phyloP scores from a whole-genome alignment of 2,113 vertebrate genomes.

The Notiomystis cincta region DNA sequence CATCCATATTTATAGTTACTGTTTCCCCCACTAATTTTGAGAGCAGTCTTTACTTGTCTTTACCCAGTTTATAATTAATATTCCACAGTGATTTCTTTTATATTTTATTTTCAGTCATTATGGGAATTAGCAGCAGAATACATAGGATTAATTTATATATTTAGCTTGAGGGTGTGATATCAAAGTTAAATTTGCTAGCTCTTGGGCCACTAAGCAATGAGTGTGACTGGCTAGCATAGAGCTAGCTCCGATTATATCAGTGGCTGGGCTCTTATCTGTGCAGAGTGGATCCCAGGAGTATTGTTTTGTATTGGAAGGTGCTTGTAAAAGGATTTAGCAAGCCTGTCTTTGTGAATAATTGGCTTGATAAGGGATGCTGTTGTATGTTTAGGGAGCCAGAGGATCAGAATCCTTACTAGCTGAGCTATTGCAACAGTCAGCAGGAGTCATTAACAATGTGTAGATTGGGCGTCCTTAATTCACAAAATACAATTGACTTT shows the following conservation, averaged over 20 bases:
- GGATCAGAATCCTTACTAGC: neutral
- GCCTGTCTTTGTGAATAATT: neutral
- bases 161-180: neutral
- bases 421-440: neutral
- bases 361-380: neutral
- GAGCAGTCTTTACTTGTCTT: neutral
- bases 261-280: neutral
- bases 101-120: neutral
- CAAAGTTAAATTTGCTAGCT: neutral
- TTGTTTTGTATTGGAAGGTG: neutral
- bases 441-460: neutral
- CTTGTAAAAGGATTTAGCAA: neutral
- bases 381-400: neutral
- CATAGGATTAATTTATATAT: neutral
- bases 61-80: neutral
- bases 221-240: neutral
- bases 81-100: neutral
- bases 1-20: neutral
- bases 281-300: neutral
- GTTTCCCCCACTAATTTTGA: neutral
- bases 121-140: neutral
- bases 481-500: neutral
- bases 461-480: neutral
- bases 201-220: neutral
- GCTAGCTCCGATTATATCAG: neutral